phyloP scores from a whole-genome alignment of 2,113 vertebrate species.

The Myotis davidii region DNA sequence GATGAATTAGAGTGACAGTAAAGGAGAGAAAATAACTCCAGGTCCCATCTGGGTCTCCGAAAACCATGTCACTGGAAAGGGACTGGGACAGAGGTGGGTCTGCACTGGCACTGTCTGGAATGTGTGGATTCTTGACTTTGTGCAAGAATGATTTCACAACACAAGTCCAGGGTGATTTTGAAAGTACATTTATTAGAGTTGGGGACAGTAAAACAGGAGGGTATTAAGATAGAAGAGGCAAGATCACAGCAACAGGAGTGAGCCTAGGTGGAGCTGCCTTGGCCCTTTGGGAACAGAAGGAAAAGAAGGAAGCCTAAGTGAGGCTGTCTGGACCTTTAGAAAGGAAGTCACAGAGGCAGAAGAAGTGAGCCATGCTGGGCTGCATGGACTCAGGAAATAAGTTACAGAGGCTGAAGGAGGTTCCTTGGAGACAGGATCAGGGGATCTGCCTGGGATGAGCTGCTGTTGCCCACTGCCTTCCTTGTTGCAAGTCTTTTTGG shows the following conservation, averaged over 20 bases:
- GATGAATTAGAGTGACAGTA: background rate
- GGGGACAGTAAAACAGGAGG: background rate
- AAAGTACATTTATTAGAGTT: too few species aligned
- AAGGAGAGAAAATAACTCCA: background rate
- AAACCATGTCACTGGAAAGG: background rate
- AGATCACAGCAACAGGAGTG: background rate
- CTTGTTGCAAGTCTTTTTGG: background rate
- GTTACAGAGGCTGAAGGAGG: background rate
- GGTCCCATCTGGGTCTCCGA: background rate
- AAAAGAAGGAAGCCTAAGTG: background rate
- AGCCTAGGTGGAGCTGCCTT: too few species aligned
- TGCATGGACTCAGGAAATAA: background rate
- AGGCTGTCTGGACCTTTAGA: background rate
- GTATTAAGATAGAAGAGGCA: background rate
- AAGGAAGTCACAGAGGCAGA: background rate
- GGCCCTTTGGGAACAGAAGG: too few species aligned
- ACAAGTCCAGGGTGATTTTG: too few species aligned
- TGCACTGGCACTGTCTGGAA: too few species aligned
- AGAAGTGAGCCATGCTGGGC: background rate
- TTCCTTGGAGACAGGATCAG: background rate
- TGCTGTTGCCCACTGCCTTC: background rate
- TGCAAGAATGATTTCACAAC: background rate
- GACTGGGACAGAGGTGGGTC: too few species aligned
- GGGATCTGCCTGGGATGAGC: background rate
- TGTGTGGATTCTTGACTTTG: too few species aligned